Base-by-base conservation (phyloP, 53 echinoderm and acorn worm species). In the Paracentrotus lividus region DNA sequence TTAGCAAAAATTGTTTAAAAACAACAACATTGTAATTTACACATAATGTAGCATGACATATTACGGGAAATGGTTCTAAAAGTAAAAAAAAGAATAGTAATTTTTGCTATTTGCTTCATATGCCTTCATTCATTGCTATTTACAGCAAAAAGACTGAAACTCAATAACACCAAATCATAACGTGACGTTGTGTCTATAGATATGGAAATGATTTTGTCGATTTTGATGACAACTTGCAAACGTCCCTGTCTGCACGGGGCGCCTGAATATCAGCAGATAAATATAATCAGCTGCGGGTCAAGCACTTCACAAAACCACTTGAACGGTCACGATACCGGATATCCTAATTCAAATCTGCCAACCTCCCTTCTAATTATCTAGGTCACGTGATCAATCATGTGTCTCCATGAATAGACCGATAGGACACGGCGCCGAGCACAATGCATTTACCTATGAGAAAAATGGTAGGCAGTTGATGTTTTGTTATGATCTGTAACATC, bases 311-410 rank as follows among this genome's bases (percentile, higher is more conserved):
- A 21, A 72, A 72, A 36, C 72, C 72, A 72, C 72, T 72, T 32
- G 72, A 72, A 38, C 40, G 72, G 36, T 38, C 72, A 72, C 72
- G 72, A 40, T 40, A 72, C 72, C 72, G 72, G 72, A 72, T 20
- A 20, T 40, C 40, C 18, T 72, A 36, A 36, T 36, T 72, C 40
- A 32, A 20, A 40, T 40, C 72, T 72, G 72, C 40, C 72, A 72
- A 72, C 40, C 72, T 38, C 2, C 67, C n/a, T n/a, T 13, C 33
- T 12, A 67, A 67, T 67, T 12, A 67, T 67, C 33, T 15, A 13
- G 0, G 15, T 67, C 67, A 31, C 21, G 20, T 72, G 36, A 40
- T 72, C 36, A 72, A 20, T 72, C 40, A 36, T n/a, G 18, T 20
- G 5, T 18, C n/a, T n/a, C n/a, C 40, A 20, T 40, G 36, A 40